Evolutionary conservation across 2,797 vertebrate species (phyloP).

Genomic region (Darevskia mixta): DNA sequence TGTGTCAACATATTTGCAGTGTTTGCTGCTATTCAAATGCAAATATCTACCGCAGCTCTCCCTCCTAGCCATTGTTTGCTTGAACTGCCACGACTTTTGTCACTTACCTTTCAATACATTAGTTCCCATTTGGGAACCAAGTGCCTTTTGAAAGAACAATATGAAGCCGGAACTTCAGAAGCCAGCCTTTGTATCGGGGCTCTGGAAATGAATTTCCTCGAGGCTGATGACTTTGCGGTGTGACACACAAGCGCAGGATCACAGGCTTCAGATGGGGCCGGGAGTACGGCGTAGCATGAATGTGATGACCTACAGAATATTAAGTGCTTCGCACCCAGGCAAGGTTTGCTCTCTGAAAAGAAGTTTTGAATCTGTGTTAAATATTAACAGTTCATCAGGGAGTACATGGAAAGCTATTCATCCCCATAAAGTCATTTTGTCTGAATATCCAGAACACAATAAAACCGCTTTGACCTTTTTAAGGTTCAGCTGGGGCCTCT

Average conservation of each 20-base stretch:
- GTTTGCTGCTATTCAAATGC: slow-evolving; percentile 55
- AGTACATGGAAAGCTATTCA: slow-evolving; percentile 5
- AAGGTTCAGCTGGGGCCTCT: slow-evolving; percentile 17
- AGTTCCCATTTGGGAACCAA: slow-evolving; percentile 28
- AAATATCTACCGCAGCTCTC: slow-evolving; percentile 26
- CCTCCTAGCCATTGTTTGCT: slow-evolving; percentile 30
- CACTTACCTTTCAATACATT: slow-evolving; percentile 25
- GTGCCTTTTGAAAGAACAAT: slow-evolving; percentile 17
- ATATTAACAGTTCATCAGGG: slow-evolving; percentile 54
- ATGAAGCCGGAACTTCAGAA: not conserved
- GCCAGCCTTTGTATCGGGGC: not conserved
- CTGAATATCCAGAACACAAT: slow-evolving; percentile 57
- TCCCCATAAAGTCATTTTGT: slow-evolving; percentile 49
- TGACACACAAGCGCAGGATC: not conserved
- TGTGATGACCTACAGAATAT: not conserved
- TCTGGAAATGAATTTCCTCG: slow-evolving; percentile 30
- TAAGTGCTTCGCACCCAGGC: slow-evolving; percentile 28
- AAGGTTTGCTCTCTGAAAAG: slow-evolving; percentile 22
- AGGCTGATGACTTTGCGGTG: slow-evolving; percentile 13
- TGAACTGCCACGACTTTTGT: slow-evolving; percentile 34
- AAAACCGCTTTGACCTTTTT: slow-evolving; percentile 56
- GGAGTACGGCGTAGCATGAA: not conserved
- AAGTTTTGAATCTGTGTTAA: slow-evolving; percentile 47
- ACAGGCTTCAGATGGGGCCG: slow-evolving; percentile 22
- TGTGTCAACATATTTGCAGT: slow-evolving; percentile 8